Percentiles rank a stretch among this genome's conserved stretches.
These are phyloP conservation scores for Nycticryphes semicollaris DNA, from an alignment of 2,113 vertebrate species.

Conservation along the genomic window DNA sequence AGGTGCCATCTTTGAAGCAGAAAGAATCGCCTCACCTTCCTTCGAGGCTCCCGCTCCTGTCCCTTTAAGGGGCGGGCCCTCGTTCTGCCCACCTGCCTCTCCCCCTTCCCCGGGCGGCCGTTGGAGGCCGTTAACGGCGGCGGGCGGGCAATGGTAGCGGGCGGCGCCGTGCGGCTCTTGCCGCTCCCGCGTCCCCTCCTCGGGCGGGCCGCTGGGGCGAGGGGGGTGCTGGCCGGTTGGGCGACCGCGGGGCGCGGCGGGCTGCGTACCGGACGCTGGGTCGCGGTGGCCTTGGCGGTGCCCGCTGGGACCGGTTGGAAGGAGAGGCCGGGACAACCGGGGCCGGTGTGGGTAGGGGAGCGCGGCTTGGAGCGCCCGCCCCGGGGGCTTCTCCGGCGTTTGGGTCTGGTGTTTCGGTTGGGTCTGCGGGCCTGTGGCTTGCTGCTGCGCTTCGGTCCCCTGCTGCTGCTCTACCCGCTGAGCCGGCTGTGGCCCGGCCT, in stretches of 20 bases:
- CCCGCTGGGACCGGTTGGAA: neutral
- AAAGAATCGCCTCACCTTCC: accelerated
- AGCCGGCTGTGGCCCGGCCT: slow-evolving; percentile 75
- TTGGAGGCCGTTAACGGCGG: neutral
- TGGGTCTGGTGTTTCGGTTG: slow-evolving; percentile 73
- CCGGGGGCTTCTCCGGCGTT: neutral
- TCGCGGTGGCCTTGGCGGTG: neutral
- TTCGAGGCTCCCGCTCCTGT: accelerated
- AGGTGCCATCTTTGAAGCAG: accelerated
- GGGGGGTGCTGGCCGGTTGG: neutral
- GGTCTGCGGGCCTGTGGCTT: slow-evolving; percentile 81
- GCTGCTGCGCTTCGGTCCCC: slow-evolving; percentile 85
- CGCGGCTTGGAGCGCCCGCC: neutral
- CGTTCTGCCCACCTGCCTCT: too few relatives aligned
- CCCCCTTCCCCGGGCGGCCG: neutral
- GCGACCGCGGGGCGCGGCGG: neutral
- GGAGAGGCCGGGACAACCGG: neutral
- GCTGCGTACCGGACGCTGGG: neutral
- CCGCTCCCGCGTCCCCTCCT: neutral
- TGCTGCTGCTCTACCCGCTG: slow-evolving; percentile 85
- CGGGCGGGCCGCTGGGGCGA: neutral
- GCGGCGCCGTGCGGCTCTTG: neutral
- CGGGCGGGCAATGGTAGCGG: neutral
- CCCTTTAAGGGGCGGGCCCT: slow-evolving; percentile 11
- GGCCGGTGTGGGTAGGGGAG: neutral